phyloP scores from a whole-genome alignment of 2,797 vertebrate species.

The Anisognathus igniventris region DNA sequence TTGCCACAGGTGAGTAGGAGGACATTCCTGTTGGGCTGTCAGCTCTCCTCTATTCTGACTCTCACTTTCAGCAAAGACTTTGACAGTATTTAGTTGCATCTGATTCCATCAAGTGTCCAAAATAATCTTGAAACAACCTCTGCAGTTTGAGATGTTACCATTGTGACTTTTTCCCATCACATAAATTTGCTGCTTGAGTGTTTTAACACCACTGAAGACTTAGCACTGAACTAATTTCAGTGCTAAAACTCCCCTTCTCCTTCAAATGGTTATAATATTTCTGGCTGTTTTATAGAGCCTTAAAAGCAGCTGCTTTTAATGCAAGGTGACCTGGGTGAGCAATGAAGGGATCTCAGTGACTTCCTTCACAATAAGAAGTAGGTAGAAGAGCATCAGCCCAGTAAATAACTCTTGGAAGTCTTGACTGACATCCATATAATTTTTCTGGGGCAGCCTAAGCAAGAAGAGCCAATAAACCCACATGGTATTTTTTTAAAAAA shows the following conservation, averaged over 20 bases:
- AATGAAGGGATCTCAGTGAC: neutral
- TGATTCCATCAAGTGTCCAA: neutral
- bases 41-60: neutral
- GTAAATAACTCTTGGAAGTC: neutral
- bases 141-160: neutral
- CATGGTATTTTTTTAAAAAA: neutral
- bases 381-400: neutral
- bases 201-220: neutral
- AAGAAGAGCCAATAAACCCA: neutral
- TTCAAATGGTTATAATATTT: slow-evolving; percentile 11
- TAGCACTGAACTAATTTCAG: neutral
- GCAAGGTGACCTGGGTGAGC: neutral
- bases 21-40: neutral
- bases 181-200: neutral
- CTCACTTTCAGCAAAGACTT: neutral
- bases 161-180: neutral
- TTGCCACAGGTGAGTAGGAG: neutral
- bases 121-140: neutral
- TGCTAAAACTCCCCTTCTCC: neutral
- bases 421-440: neutral
- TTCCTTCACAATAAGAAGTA: neutral
- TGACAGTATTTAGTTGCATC: neutral
- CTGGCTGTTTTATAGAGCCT: neutral
- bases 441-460: slow-evolving; percentile 5
- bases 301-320: neutral